phyloP scores from a whole-genome alignment of 92 coral and sea anemone species.

The Paramuricea clavata region DNA sequence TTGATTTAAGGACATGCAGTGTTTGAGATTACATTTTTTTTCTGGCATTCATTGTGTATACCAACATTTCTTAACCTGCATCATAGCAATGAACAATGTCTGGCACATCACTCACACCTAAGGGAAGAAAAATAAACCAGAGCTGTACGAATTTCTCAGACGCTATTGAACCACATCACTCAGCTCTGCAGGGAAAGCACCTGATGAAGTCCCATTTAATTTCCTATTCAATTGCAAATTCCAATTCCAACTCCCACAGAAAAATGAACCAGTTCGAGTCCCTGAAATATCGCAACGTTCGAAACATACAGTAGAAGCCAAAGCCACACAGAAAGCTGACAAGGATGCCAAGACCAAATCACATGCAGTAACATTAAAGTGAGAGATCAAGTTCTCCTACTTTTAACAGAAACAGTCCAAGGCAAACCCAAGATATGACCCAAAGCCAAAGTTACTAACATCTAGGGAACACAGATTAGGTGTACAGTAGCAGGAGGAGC shows the following conservation, averaged over 20 bases:
- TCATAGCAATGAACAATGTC: too few relatives aligned
- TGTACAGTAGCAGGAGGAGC: background rate
- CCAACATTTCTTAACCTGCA: too few relatives aligned
- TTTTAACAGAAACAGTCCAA: conserved; percentile 11
- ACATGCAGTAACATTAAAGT: conserved; percentile 1
- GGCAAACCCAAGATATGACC: background rate
- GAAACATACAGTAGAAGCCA: background rate
- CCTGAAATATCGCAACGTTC: background rate
- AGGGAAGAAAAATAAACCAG: background rate
- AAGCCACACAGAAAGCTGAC: conserved; percentile 2
- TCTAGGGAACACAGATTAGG: conserved; percentile 8
- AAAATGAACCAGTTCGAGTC: background rate
- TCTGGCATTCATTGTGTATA: too few relatives aligned
- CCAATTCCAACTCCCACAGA: conserved; percentile 9
- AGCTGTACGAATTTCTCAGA: conserved; percentile 19
- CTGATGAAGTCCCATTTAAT: background rate
- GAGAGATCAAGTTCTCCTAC: conserved; percentile 6
- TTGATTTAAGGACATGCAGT: too few relatives aligned
- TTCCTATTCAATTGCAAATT: background rate
- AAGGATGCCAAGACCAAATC: conserved; percentile 5
- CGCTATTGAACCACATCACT: conserved; percentile 3
- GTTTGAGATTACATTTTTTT: too few relatives aligned
- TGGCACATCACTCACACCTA: too few relatives aligned
- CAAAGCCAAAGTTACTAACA: conserved; percentile 8
- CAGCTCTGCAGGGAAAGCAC: background rate